These are phyloP conservation scores for Dallia pectoralis DNA, from an alignment of 2,797 vertebrate species.

Conservation along the genomic window DNA sequence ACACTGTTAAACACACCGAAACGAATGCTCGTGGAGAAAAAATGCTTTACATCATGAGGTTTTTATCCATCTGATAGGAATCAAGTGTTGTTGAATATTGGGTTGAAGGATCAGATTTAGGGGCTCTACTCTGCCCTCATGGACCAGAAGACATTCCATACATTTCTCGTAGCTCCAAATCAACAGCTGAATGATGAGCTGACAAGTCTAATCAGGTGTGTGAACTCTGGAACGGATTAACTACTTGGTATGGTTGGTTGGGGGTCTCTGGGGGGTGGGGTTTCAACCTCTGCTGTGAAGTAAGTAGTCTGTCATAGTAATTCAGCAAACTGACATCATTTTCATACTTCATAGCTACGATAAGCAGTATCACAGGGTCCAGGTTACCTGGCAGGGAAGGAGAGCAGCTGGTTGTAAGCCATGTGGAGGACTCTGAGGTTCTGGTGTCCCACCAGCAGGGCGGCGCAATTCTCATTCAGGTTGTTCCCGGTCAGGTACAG, in stretches of 20 bases:
- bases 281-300: no score
- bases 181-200: no score
- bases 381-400: constrained; percentile 90
- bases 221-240: no score
- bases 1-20: background rate
- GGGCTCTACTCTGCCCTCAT: no score
- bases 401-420: constrained; percentile 90
- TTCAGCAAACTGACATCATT: background rate
- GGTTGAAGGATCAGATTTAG: no score
- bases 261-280: no score
- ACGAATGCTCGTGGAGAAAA: background rate
- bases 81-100: background rate
- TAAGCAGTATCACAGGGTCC: background rate
- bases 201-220: background rate
- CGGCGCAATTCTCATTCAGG: constrained; percentile 88
- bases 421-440: constrained; percentile 89
- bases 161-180: no score
- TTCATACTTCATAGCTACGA: background rate
- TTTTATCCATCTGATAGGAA: no score
- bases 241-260: no score
- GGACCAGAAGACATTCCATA: no score
- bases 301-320: no score
- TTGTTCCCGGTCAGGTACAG: constrained; percentile 90
- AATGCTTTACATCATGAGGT: background rate
- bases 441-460: constrained; percentile 84